Percentiles rank a stretch among this genome's conserved stretches.
Conservation (phyloP, 2,113 vertebrate species). For the Megaleporinus macrocephalus region DNA sequence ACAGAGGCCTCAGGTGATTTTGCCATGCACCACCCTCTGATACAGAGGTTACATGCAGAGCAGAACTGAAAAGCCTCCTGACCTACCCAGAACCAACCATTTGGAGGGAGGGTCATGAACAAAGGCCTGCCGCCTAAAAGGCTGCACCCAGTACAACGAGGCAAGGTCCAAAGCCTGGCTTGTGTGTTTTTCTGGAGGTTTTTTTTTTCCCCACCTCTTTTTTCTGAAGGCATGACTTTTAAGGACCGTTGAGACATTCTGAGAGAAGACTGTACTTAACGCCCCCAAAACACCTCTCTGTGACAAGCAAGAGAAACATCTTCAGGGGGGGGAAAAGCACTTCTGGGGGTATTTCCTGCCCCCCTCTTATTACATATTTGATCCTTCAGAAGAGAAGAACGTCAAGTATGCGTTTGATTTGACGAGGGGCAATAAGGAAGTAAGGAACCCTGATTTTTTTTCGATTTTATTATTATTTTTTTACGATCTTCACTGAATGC, state of each 20-base stretch:
- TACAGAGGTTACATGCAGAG: slow-evolving; percentile 60
- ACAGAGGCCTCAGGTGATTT: neutral
- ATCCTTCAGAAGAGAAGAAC: too few relatives aligned
- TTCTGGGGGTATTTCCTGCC: slow-evolving; percentile 23
- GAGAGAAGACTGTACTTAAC: neutral
- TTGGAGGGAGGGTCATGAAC: slow-evolving; percentile 27
- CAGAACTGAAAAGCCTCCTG: slow-evolving; percentile 30
- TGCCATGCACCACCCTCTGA: slow-evolving; percentile 56
- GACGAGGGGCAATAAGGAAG: neutral
- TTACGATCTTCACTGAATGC: slow-evolving; percentile 9
- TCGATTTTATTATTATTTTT: neutral
- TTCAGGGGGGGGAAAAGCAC: neutral
- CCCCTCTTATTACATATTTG: neutral
- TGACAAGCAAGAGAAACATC: slow-evolving; percentile 20
- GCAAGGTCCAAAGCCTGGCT: neutral
- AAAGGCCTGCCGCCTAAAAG: slow-evolving; percentile 3
- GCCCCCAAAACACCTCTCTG: slow-evolving; percentile 28
- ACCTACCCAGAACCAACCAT: slow-evolving; percentile 24
- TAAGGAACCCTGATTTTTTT: neutral
- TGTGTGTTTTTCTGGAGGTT: too few relatives aligned
- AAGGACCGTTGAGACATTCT: slow-evolving; percentile 7
- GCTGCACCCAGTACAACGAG: neutral
- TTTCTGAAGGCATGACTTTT: slow-evolving; percentile 17
- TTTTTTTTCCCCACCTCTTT: too few relatives aligned
- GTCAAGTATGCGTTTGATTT: slow-evolving; percentile 38